Evolutionary conservation across 2,888 invertebrate genomes (phyloP), one percentile per base, ranked within the genome.

Genomic region (Alentia gelatinosa): DNA sequence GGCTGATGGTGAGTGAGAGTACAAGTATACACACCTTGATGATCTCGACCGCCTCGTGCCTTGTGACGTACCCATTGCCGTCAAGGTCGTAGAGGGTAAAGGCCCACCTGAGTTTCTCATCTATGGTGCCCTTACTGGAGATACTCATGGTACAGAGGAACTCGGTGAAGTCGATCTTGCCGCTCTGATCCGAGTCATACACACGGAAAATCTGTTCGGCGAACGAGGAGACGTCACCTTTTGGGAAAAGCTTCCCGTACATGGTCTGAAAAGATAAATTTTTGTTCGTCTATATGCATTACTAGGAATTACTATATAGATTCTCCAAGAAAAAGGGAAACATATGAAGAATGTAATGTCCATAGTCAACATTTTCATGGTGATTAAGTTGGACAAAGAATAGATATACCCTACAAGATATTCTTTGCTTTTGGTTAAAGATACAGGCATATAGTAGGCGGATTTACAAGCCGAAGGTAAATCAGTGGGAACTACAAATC

Each of bases 61-160:
- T 91, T 30, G 91, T 90, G 37, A 93, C 92, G 40, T 91, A 92
- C 19, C 93, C 93, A 47, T 92, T 92, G 30, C 91, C 91, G 89
- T 93, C 93, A 23, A 92, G 40, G 75, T 93, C 93, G 56, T 93
- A 93, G 63, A 93, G 74, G 26, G 50, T 91, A 75, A 93, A 93
- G 4, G 91, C 91, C 93, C 93, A 93, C 30, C 91, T 79, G 7
- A 93, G 90, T 75, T 93, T 93, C 89, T 93, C 93, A 91, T 93
- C 93, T 30, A 93, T 93, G 35, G 84, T 98, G 98, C 96, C 98
- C 97, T 94, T 94, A 93, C 90, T 94, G 92, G 93, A 79, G 9
- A 93, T 88, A 90, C 89, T 92, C 42, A 91, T 90, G 33, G 92
- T 91, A 0, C 39, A 42, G 35, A 92, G 83, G 74, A 92, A 92